These are phyloP conservation scores for Crotophaga sulcirostris DNA, from an alignment of 2,113 vertebrate species.

Conservation along the genomic window DNA sequence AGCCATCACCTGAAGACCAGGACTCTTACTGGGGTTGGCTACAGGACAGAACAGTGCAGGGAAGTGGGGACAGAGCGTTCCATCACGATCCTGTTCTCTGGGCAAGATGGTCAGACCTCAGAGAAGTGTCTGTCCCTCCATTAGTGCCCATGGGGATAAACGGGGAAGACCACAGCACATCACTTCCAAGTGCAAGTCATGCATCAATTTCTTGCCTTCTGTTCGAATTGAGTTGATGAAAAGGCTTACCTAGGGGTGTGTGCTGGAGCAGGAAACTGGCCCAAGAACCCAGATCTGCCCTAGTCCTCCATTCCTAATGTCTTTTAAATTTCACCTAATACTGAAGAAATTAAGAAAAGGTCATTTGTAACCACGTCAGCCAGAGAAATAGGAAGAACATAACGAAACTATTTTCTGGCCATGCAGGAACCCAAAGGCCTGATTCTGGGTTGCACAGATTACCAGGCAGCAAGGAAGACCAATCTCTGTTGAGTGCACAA, in stretches of 20 bases:
- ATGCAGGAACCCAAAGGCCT: background rate
- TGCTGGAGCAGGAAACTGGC: background rate
- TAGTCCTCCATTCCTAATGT: background rate
- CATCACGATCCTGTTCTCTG: background rate
- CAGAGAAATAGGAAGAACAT: background rate
- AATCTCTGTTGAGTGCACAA: background rate
- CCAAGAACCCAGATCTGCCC: background rate
- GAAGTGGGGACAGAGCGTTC: background rate
- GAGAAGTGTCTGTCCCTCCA: background rate
- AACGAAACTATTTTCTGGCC: background rate
- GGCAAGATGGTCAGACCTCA: background rate
- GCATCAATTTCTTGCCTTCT: background rate
- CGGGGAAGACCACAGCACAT: fast-evolving
- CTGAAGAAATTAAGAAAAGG: background rate
- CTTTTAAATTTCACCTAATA: background rate
- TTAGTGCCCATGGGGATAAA: background rate
- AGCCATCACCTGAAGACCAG: background rate
- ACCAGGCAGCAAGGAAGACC: background rate
- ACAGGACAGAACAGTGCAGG: fast-evolving
- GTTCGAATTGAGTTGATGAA: background rate
- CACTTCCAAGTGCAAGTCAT: background rate
- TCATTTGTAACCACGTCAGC: fast-evolving
- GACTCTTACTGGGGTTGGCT: background rate
- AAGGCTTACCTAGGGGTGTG: background rate
- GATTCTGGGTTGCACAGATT: background rate